Base-by-base conservation (phyloP, 2,113 vertebrate genomes). In the Bubalus kerabau region DNA sequence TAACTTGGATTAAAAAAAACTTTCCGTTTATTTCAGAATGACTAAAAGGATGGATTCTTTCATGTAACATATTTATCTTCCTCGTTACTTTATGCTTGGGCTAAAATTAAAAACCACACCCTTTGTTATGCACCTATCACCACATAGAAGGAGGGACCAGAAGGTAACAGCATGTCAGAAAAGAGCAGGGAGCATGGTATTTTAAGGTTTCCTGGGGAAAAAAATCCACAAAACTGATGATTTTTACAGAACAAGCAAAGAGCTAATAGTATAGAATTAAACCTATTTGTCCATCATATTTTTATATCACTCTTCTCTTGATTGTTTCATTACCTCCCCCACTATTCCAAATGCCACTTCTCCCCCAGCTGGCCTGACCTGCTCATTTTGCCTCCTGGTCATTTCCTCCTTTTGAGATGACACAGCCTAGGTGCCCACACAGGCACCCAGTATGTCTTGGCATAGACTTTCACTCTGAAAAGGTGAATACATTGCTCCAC, bases 61-160 rank as follows among this genome's bases (percentile, higher is more conserved):
- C n/a, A 59, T 81, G 7, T 57, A 94, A 74, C 43, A 95, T 57
- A 95, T 71, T 83, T 94, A 88, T 91, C 95, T 92, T 95, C 59
- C n/a, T 85, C 59, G 94, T 92, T 92, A 92, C 43, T 54, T 91
- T 86, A 80, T 59, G n/a, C 32, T 43, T 89, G 23, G 9, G 46
- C 64, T 96, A 88, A 91, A 92, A 97, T 86, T 50, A 36, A 80
- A 88, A 94, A 64, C 21, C 15, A 54, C 19, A 11, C 84, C 60
- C 59, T 40, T 43, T 54, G 43, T 71, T 84, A 83, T 17, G 24
- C 5, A 84, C 30, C 12, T 46, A n/a, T 78, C 67, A 12, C 5
- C 12, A 16, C 14, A 4, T 57, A 30, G 81, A 48, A 76, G 13
- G 13, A 40, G 10, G 52, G 7, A 48, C 15, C 46, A 26, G 21